Evolutionary conservation across 2,113 vertebrate genomes (phyloP).

Genomic region (Oreotragus oreotragus): DNA sequence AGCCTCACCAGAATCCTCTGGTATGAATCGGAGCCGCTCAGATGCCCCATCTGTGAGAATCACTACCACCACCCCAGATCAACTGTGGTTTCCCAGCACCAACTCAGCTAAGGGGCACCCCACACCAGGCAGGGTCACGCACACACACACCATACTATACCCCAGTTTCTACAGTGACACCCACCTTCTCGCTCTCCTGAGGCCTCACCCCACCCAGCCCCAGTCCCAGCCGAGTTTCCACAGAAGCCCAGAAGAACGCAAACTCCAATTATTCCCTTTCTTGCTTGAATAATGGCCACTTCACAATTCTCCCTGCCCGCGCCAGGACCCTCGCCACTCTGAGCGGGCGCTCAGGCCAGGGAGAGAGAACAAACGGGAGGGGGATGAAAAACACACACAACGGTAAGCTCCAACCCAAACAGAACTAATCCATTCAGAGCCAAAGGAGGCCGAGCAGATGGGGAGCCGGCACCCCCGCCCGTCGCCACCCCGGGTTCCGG

Average conservation of each 20-base stretch:
- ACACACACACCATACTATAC: accelerated
- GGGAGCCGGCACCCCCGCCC: constrained; percentile 50
- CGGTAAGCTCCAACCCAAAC: constrained; percentile 66
- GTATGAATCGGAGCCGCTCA: background rate
- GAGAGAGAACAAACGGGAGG: constrained; percentile 13
- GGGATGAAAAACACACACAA: constrained; percentile 49
- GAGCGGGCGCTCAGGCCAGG: background rate
- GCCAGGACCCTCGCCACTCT: background rate
- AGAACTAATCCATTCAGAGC: constrained; percentile 69
- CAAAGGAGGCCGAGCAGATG: constrained; percentile 60
- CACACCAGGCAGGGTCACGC: background rate
- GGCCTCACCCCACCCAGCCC: background rate
- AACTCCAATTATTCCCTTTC: background rate
- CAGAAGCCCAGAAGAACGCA: background rate
- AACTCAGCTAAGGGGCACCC: background rate
- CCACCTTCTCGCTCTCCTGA: background rate
- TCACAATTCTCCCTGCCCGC: background rate
- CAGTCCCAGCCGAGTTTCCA: background rate
- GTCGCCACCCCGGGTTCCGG: background rate
- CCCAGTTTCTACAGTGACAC: background rate
- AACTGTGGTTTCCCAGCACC: background rate
- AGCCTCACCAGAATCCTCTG: background rate
- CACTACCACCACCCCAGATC: no score
- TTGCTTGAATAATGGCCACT: constrained; percentile 27
- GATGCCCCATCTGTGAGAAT: background rate